Conservation (phyloP, 2,113 vertebrate genomes). For the Pterocles orientalis region DNA sequence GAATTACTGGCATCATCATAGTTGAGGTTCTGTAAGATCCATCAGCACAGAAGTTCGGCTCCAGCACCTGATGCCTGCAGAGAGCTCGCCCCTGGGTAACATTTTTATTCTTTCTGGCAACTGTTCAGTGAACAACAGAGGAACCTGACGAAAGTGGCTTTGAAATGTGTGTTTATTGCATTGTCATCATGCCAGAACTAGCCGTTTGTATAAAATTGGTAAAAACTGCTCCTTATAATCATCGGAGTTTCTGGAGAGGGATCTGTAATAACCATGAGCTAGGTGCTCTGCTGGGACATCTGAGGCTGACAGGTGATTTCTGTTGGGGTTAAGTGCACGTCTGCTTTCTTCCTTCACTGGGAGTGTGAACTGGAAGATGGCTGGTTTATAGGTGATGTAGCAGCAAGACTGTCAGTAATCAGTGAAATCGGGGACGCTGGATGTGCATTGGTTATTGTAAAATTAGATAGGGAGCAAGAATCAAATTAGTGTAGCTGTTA, state of each 20-base stretch:
- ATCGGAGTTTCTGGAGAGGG: background rate
- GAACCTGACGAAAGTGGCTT: conserved; percentile 32
- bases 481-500: background rate
- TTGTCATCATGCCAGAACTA: conserved; percentile 37
- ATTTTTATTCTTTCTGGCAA: conserved; percentile 44
- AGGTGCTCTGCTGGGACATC: background rate
- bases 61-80: background rate
- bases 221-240: background rate
- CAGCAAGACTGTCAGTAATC: fast-evolving
- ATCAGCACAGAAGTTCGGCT: background rate
- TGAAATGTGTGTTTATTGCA: conserved; percentile 63
- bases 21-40: background rate
- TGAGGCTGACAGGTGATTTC: background rate
- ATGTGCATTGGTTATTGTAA: background rate
- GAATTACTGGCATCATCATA: background rate
- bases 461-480: background rate
- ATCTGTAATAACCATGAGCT: background rate
- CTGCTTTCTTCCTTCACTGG: background rate
- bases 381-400: background rate
- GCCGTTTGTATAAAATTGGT: background rate
- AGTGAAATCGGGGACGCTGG: background rate
- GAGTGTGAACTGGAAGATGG: background rate
- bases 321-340: background rate
- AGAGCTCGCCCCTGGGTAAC: conserved; percentile 44
- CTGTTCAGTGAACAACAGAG: background rate